Base-by-base conservation (phyloP, 2,888 invertebrate species). In the Tortricodes alternella region DNA sequence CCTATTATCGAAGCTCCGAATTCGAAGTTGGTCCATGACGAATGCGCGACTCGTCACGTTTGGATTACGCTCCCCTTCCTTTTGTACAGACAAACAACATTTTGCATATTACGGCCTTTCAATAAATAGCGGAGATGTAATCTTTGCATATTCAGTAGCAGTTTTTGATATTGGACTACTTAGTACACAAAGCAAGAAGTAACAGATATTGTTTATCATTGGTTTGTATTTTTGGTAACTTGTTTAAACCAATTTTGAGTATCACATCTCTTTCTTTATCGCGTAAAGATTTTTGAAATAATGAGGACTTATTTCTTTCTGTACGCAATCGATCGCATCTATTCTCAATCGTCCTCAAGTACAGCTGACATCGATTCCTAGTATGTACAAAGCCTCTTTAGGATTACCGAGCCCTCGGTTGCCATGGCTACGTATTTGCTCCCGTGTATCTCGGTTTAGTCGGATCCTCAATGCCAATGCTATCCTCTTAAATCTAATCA, bases 361-460 rank as follows among this genome's bases (percentile, higher is more conserved):
- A 75, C 73, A 74, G 74, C 76, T 72, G 75, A 74, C 75, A 80
- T 81, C 79, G 79, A 74, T 80, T 81, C 67, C 68, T 67, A 69
- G 49, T 38, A 76, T 73, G 78, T 78, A 84, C 76, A 85, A 84
- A 88, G 83, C 83, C 80, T 85, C 85, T 83, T 82, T 75, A 80
- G 87, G 89, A 89, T 89, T 89, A 89, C 77, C 67, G 80, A 75
- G 78, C 80, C 85, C 86, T 74, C 76, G 76, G 87, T 87, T 63
- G 60, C 77, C 76, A 85, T 83, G 80, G 78, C 62, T 67, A 89
- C 85, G 84, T 81, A 80, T 85, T 85, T 83, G 75, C 77, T 77
- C 76, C 74, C 78, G 76, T 76, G 78, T 74, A 80, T 77, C 80
- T 73, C 78, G 70, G 85, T 83, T 86, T 84, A 86, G 81, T 71